Base-by-base conservation (phyloP, 1,140 invertebrate genomes). In the Temnothorax nylanderi region DNA sequence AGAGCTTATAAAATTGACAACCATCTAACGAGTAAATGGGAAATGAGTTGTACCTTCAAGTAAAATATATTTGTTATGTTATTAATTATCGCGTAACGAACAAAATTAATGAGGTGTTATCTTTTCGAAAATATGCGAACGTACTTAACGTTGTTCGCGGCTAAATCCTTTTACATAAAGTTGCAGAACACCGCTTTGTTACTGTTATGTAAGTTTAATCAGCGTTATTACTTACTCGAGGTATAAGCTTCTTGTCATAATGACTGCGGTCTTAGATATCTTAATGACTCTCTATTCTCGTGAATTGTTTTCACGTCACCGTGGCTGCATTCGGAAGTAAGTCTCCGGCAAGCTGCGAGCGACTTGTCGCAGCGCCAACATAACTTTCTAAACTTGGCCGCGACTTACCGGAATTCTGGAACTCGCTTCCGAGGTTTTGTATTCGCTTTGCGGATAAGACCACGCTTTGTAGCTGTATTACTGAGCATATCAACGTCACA, bases 331-430 rank as follows among this genome's bases (percentile, higher is more conserved):
- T 80, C 65, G 76, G 49, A 71, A 71, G 85, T 86, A 82, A 86
- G 67, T 86, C 77, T 41, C 65, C 64, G 76, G 85, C 54, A 82
- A 82, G 76, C 78, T 85, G 86, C 65, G 78, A 60, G 80, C 64
- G 86, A 87, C 86, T 85, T 85, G 80, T 87, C 86, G 86, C 65
- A 37, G 51, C 60, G 86, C 67, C 80, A 74, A 72, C 80, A 49
- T 75, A 84, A 87, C 86, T 87, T 26, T 87, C 65, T 75, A 84
- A 87, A 87, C 75, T 86, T 86, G 77, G 62, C 76, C 62, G 64
- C 84, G 84, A 86, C 84, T 81, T 86, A 77, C 84, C 84, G 78
- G 77, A 81, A 86, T 82, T 86, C 85, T 60, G 78, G 62, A 86
- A 62, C 76, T 86, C 51, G 77, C 77, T 82, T 82, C 65, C 54